Conservation (phyloP, 2,797 vertebrate species). For the Eremophila alpestris region DNA sequence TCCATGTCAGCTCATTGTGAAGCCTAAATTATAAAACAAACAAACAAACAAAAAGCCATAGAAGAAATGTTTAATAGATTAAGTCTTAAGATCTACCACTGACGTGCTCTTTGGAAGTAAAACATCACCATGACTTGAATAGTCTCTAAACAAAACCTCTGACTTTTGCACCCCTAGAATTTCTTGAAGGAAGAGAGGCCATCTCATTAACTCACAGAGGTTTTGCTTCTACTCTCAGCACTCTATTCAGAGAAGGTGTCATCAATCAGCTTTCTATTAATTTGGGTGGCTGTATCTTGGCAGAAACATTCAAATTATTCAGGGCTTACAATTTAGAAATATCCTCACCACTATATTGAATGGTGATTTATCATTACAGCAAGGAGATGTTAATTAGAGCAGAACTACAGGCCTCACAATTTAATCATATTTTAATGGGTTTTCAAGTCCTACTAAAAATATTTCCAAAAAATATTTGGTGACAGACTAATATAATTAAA, state of each 20-base stretch:
- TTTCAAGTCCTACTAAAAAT: conserved; percentile 37
- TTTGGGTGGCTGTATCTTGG: conserved; percentile 4
- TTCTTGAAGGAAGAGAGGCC: neutral
- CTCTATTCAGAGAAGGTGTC: conserved; percentile 13
- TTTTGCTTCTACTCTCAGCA: neutral
- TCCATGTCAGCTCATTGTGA: neutral
- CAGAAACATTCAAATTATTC: conserved; percentile 40
- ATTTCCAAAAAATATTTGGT: conserved; percentile 35
- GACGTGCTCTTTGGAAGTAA: neutral
- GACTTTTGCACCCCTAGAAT: neutral
- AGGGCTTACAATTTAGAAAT: conserved; percentile 32
- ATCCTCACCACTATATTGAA: neutral
- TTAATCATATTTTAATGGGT: conserved; percentile 33
- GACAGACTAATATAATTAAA: conserved; percentile 30
- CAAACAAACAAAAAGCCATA: neutral
- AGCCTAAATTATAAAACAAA: neutral
- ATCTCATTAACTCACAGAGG: neutral
- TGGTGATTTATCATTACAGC: conserved; percentile 39
- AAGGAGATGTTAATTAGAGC: conserved; percentile 50
- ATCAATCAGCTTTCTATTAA: conserved; percentile 54
- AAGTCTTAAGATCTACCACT: neutral
- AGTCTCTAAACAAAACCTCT: neutral
- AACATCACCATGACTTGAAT: neutral
- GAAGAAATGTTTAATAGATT: neutral
- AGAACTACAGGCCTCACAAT: conserved; percentile 14